Evolutionary conservation across 2,113 vertebrate species (phyloP), one percentile per base, ranked within the genome.

Genomic region (Beaufortia kweichowensis): DNA sequence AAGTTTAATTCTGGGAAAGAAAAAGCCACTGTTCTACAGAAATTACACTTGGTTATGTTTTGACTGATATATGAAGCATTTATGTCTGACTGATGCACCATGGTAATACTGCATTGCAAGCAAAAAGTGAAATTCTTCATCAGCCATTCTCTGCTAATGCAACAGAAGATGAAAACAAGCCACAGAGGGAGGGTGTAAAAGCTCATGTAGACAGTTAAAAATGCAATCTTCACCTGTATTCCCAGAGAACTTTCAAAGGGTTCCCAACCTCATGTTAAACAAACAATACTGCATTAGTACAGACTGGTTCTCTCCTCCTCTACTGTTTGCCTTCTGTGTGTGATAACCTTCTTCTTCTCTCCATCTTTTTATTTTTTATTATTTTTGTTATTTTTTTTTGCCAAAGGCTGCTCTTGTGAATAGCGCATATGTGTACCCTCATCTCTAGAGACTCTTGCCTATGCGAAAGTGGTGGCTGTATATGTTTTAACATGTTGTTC

Each of bases 401-500:
- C 93, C 92, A 93, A 95, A 91, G 92, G 90, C 96, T 95, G 95
- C 94, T 89, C 90, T 85, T 89, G 86, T 96, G 95, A 87, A 93
- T 95, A 94, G 94, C 95, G 93, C 92, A 93, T 96, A 94, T 94
- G 94, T 97, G 94, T 97, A 94, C 94, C 93, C 81, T 81, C 80
- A 75, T 86, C 88, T 89, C 89, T 91, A 90, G 96, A 96, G 93
- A 94, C 93, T 93, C 93, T 95, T 96, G 94, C 95, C 95, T 96
- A 95, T 97, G 95, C 90, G 90, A 97, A 93, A 90, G 95, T 96
- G 93, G 94, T 95, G 97, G 95, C 95, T 95, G 93, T 98, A 96
- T 98, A 96, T 98, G 95, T 99, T 96, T 99, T 99, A 99, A 99
- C 97, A 97, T 99, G 95, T 98, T 99, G 96, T 97, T 98, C 97